Conservation (phyloP, 2,797 vertebrate genomes). For the Philypnodon macrostomus region DNA sequence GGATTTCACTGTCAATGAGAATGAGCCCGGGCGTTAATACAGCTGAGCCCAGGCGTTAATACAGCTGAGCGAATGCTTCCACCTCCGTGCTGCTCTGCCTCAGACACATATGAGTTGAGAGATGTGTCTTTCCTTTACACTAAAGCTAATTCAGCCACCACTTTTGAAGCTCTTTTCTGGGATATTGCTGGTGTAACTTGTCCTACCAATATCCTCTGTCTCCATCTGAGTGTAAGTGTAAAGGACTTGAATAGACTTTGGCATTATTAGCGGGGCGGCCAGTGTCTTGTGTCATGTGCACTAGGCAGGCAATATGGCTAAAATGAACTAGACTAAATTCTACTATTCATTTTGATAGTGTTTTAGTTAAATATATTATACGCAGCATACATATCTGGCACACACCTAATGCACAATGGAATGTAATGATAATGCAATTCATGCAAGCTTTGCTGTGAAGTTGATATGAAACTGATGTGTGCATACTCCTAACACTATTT, state of each 20-base stretch:
- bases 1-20: constrained; percentile 76
- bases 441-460: no score
- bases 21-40: constrained; percentile 71
- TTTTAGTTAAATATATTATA: no score
- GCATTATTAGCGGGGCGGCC: background rate
- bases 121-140: constrained; percentile 33
- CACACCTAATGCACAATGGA: no score
- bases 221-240: background rate
- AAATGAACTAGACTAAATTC: no score
- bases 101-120: constrained; percentile 24
- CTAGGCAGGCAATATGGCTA: no score
- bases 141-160: constrained; percentile 20
- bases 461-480: no score
- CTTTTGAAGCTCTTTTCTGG: constrained; percentile 5
- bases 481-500: no score
- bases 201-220: background rate
- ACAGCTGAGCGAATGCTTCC: constrained; percentile 64
- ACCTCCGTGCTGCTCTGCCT: constrained; percentile 46
- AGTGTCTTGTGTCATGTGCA: background rate
- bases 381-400: no score
- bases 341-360: no score
- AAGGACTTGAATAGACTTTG: background rate
- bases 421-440: no score
- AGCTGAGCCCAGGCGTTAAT: constrained; percentile 70
- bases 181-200: background rate